Conservation (phyloP, 2,888 invertebrate genomes). For the Temnothorax unifasciatus region DNA sequence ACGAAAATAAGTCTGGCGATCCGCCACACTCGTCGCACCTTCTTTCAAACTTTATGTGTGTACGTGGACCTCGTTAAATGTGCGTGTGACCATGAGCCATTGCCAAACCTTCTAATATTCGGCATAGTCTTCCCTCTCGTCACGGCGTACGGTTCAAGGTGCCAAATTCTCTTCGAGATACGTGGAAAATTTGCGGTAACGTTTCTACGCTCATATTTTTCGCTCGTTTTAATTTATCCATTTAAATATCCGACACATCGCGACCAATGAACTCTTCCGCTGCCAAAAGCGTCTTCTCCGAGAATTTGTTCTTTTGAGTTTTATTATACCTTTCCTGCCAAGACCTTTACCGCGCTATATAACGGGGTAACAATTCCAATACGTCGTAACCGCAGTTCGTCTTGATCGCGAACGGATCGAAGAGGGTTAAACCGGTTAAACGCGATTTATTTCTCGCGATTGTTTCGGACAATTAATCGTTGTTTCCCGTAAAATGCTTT, state of each 20-base stretch:
- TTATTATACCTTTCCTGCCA: background rate
- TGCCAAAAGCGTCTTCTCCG: constrained; percentile 28
- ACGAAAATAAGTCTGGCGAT: constrained; percentile 68
- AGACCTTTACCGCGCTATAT: background rate
- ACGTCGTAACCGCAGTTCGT: background rate
- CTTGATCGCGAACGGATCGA: constrained; percentile 1
- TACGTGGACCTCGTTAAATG: constrained; percentile 57
- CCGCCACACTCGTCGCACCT: constrained; percentile 63
- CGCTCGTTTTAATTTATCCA: constrained; percentile 67
- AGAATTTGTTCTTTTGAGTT: background rate
- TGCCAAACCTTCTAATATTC: constrained; percentile 77
- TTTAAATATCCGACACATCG: background rate
- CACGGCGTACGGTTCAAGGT: constrained; percentile 69
- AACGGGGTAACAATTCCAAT: background rate
- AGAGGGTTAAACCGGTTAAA: constrained; percentile 41
- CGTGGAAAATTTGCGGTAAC: constrained; percentile 59
- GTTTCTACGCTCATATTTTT: constrained; percentile 30
- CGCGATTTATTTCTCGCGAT: constrained; percentile 16
- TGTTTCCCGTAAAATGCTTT: constrained; percentile 34
- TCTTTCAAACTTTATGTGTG: constrained; percentile 63
- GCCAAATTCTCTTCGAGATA: constrained; percentile 68
- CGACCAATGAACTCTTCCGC: constrained; percentile 27
- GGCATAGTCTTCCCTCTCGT: constrained; percentile 64
- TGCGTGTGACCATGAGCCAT: constrained; percentile 75
- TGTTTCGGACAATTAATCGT: constrained; percentile 38